Evolutionary conservation across 1,140 invertebrate species (phyloP), one percentile per base, ranked within the genome.

Genomic region (Ips nitidus): DNA sequence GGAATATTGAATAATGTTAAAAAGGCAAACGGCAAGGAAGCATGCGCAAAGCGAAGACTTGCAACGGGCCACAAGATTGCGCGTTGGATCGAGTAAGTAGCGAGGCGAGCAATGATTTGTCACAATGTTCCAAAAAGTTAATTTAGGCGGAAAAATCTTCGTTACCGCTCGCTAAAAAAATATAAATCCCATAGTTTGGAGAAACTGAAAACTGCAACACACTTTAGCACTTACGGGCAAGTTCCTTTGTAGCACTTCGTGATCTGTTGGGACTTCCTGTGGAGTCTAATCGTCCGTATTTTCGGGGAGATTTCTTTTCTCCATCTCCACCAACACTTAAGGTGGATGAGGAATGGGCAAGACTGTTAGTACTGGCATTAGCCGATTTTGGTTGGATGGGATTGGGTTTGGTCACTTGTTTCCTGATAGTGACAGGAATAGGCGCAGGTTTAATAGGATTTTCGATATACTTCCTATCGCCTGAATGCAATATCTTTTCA

Each of bases 231-330:
- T 86, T 85, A 94, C 93, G 84, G 77, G 93, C 89, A 70, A 97
- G 81, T 83, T 97, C 94, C 83, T 95, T 95, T 1, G 94, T 97
- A 37, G 92, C 87, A 79, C 90, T 95, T 73, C 94, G 88, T 6
- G 94, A 95, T 80, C 94, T 86, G 77, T 91, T 84, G 74, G 91
- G 84, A 81, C 88, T 90, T 50, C 89, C 89, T 5, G 87, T 87
- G 4, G 90, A 84, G 74, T 91, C 90, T 36, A 89, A 82, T 78
- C 87, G 89, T 52, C 85, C 85, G 52, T 95, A 95, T 76, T 94
- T 93, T 81, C 93, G 94, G 41, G 75, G 73, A 7, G 75, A 71
- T 69, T 75, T 71, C 73, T 85, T 88, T n/a, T 85, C 79, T 38
- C 67, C 60, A 70, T 78, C 76, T 59, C 74, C 76, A 59, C 73